Evolutionary conservation across 2,888 invertebrate genomes (phyloP).

Genomic region (Lasioglossum morio): DNA sequence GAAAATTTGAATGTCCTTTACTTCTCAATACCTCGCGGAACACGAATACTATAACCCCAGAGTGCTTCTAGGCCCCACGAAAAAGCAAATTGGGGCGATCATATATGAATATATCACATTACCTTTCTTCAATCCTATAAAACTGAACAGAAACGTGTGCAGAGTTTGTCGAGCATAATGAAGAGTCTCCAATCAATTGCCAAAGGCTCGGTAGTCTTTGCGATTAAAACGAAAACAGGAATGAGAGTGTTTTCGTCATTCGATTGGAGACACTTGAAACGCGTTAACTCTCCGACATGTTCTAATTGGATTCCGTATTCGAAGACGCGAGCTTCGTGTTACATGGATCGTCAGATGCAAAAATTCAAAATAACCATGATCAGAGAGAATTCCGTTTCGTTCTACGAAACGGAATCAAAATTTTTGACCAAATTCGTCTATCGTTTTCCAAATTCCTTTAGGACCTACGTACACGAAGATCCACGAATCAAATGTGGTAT

Average conservation of each 20-base stretch:
- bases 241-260: conserved; percentile 10
- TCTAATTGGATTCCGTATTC: conserved; percentile 28
- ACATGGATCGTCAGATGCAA: conserved; percentile 24
- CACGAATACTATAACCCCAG: conserved; percentile 79
- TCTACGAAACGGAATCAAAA: conserved; percentile 46
- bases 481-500: not conserved
- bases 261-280: conserved; percentile 40
- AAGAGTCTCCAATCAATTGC: conserved; percentile 45
- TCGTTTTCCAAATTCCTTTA: not conserved
- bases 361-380: conserved; percentile 30
- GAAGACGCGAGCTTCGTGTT: conserved; percentile 27
- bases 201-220: conserved; percentile 1
- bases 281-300: conserved; percentile 17
- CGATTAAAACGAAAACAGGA: conserved; percentile 18
- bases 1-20: conserved; percentile 66
- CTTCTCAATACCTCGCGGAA: conserved; percentile 68
- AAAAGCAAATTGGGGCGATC: conserved; percentile 81
- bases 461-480: conserved; percentile 33
- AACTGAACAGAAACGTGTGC: conserved; percentile 42
- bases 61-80: conserved; percentile 80
- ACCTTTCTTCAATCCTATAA: conserved; percentile 70
- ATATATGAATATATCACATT: conserved; percentile 79
- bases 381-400: conserved; percentile 38
- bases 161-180: conserved; percentile 27
- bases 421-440: conserved; percentile 18